These are phyloP conservation scores for Cololabis saira DNA, from an alignment of 2,113 vertebrate genomes.

Conservation along the genomic window DNA sequence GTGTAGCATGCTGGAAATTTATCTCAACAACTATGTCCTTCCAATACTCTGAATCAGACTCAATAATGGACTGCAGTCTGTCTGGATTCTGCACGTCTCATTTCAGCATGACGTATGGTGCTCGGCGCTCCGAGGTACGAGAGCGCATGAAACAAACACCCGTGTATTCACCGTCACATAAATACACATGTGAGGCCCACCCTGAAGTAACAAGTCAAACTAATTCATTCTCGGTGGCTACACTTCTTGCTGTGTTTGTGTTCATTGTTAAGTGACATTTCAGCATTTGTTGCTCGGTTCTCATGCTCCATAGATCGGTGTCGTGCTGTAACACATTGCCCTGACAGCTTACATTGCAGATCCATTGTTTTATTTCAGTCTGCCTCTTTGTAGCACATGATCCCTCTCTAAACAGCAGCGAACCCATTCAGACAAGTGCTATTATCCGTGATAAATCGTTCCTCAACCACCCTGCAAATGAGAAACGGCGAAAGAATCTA, in stretches of 20 bases:
- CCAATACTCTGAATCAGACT: constrained; percentile 63
- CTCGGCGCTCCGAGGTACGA: constrained; percentile 13
- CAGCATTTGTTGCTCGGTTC: constrained; percentile 45
- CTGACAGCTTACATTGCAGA: constrained; percentile 52
- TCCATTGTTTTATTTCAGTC: constrained; percentile 67
- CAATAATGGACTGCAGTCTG: constrained; percentile 60
- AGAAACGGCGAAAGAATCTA: constrained; percentile 26
- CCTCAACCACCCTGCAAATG: constrained; percentile 36
- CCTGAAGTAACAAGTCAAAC: constrained; percentile 66
- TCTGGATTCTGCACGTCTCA: constrained; percentile 49
- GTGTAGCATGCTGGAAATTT: constrained; percentile 63
- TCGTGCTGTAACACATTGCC: constrained; percentile 51
- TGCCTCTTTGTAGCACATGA: constrained; percentile 65
- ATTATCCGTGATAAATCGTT: constrained; percentile 47
- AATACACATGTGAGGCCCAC: not conserved
- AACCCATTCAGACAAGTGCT: constrained; percentile 55
- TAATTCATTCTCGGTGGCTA: constrained; percentile 59
- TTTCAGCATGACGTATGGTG: constrained; percentile 60
- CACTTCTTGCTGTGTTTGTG: constrained; percentile 57
- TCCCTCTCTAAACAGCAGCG: constrained; percentile 69
- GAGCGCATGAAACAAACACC: constrained; percentile 40
- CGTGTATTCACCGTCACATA: not conserved
- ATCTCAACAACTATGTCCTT: constrained; percentile 65
- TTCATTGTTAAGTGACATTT: constrained; percentile 70
- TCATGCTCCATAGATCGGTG: constrained; percentile 44